These are phyloP conservation scores for Garra rufa DNA, from an alignment of 2,113 vertebrate genomes.

Conservation along the genomic window DNA sequence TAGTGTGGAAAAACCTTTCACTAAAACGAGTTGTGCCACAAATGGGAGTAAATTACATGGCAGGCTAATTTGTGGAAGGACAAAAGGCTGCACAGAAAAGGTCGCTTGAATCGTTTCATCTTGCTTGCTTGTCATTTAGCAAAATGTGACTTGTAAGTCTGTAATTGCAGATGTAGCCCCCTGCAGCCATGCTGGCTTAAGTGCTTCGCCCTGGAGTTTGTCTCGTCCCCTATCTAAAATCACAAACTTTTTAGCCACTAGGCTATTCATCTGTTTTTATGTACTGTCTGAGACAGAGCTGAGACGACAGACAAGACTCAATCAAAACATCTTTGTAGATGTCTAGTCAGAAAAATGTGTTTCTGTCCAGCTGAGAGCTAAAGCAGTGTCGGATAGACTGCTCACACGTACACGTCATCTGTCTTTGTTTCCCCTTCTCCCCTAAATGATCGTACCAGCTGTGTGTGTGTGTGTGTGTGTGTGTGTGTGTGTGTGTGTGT, in stretches of 20 bases:
- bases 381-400: not conserved
- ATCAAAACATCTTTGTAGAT: slow-evolving; percentile 1
- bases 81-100: not conserved
- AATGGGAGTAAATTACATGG: not conserved
- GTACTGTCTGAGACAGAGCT: slow-evolving; percentile 25
- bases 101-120: not conserved
- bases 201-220: slow-evolving; percentile 2
- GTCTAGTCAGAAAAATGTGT: slow-evolving; percentile 47
- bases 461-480: too few species aligned
- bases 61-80: not conserved
- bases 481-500: too few species aligned
- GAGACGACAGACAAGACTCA: slow-evolving; percentile 25
- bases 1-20: too few species aligned
- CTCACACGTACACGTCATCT: slow-evolving; percentile 34
- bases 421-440: not conserved
- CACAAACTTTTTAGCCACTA: slow-evolving; percentile 24
- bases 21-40: not conserved
- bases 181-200: not conserved
- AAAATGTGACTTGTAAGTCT: not conserved
- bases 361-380: slow-evolving; percentile 20
- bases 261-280: slow-evolving; percentile 35
- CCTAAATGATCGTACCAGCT: slow-evolving; percentile 40
- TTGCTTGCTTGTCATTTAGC: not conserved
- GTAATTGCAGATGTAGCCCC: not conserved
- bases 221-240: not conserved